Conservation (phyloP, 2,113 vertebrate species). For the Silurus asotus region DNA sequence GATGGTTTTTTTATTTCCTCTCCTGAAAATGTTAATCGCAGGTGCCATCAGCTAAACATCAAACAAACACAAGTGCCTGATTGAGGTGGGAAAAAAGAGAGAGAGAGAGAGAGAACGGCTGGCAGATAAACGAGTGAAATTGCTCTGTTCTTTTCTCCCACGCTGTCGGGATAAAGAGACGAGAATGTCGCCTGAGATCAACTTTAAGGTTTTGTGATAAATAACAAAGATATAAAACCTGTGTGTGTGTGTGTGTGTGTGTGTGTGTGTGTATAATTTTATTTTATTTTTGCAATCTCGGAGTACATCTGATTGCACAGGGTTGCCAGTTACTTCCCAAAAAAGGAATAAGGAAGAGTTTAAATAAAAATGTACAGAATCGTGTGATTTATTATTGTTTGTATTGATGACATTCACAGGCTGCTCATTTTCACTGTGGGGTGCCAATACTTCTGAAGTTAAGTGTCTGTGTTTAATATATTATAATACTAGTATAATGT, state of each 20-base stretch:
- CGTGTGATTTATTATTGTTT: no score
- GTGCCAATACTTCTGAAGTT: background rate
- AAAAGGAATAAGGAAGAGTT: no score
- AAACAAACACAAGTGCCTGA: conserved; percentile 23
- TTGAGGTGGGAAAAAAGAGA: background rate
- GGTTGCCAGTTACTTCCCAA: no score
- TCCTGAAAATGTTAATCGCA: conserved; percentile 12
- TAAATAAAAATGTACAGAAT: no score
- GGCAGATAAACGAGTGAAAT: background rate
- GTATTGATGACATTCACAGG: no score
- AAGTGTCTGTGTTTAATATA: background rate
- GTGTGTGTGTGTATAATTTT: no score
- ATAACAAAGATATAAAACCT: background rate
- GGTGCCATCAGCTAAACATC: conserved; percentile 28
- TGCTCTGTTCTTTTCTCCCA: background rate
- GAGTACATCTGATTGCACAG: no score
- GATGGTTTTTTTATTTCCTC: background rate
- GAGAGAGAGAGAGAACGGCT: background rate
- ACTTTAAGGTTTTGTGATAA: background rate
- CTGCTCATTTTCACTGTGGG: background rate
- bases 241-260: no score
- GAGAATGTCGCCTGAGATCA: background rate
- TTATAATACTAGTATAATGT: no score
- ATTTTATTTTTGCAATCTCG: no score
- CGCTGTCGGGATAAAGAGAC: background rate